These are phyloP conservation scores for Clarias magur DNA, from an alignment of 2,113 vertebrate genomes.

Conservation along the genomic window DNA sequence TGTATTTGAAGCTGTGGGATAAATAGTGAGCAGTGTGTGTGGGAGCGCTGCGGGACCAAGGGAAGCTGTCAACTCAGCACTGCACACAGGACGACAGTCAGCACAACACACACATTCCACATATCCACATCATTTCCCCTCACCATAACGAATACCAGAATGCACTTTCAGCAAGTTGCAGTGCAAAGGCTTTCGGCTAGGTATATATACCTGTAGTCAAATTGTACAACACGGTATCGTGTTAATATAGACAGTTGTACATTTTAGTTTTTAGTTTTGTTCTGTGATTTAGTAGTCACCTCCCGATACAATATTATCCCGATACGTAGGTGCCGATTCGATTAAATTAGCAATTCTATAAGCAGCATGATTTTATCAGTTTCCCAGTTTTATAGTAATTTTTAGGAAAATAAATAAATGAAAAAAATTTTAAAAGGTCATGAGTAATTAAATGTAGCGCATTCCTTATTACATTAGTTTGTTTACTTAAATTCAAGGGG, in stretches of 20 bases:
- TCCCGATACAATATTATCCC: too few relatives aligned
- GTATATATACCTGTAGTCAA: background rate
- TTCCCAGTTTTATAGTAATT: too few relatives aligned
- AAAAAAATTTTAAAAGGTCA: too few relatives aligned
- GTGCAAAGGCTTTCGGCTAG: background rate
- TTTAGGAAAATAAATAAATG: too few relatives aligned
- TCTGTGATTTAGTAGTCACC: background rate
- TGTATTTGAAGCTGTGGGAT: constrained; percentile 16
- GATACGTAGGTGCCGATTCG: too few relatives aligned
- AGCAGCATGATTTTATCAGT: too few relatives aligned
- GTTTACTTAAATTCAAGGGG: too few relatives aligned
- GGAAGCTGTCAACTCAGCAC: constrained; percentile 52
- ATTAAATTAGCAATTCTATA: too few relatives aligned
- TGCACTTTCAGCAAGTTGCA: background rate
- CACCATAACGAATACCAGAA: constrained; percentile 43
- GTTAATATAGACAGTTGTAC: background rate
- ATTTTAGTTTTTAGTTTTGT: background rate
- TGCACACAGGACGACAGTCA: constrained; percentile 62
- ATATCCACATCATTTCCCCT: constrained; percentile 68
- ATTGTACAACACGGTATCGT: background rate
- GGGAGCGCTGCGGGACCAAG: constrained; percentile 21
- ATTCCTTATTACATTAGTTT: too few relatives aligned
- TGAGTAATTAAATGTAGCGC: too few relatives aligned
- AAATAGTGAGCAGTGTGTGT: constrained; percentile 14
- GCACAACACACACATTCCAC: constrained; percentile 67